Percentiles rank a stretch among this genome's conserved stretches.
Conservation (phyloP, 1,140 invertebrate species). For the Ooceraea biroi region DNA sequence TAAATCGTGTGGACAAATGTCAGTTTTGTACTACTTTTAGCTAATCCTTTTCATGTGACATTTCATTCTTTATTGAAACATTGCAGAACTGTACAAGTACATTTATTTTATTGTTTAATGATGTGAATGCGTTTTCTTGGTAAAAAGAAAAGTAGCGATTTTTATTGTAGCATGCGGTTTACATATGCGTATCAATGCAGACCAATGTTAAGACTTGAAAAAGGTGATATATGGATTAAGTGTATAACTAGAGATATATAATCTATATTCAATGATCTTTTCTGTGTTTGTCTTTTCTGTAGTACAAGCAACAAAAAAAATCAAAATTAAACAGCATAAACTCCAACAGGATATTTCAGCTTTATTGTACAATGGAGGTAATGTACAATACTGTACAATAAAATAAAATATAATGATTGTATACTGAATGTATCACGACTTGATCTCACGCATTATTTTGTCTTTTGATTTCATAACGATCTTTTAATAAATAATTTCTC, state of each 20-base stretch:
- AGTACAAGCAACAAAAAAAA: conserved; percentile 18
- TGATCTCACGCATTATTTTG: background rate
- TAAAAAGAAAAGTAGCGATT: background rate
- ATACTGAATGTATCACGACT: background rate
- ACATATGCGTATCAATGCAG: background rate
- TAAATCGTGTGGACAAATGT: background rate
- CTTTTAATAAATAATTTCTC: background rate
- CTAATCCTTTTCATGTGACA: background rate
- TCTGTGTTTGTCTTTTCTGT: conserved; percentile 25
- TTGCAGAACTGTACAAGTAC: background rate
- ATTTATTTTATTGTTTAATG: conserved; percentile 25
- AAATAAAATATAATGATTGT: background rate
- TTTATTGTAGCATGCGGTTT: conserved; percentile 22
- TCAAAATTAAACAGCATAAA: conserved; percentile 28
- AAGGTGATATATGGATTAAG: conserved; percentile 41
- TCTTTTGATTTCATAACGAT: background rate
- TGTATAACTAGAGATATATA: conserved; percentile 13
- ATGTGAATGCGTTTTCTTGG: background rate
- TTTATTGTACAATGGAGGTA: conserved; percentile 13
- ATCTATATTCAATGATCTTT: conserved; percentile 17
- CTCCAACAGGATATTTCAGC: background rate
- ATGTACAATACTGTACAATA: too few species aligned
- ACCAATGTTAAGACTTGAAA: conserved; percentile 10
- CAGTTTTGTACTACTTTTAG: conserved; percentile 1
- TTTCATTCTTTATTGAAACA: background rate